Percentiles rank a stretch among this genome's conserved stretches.
Evolutionary conservation across 2,888 invertebrate genomes (phyloP).

Genomic region (Choreutis nemorana): DNA sequence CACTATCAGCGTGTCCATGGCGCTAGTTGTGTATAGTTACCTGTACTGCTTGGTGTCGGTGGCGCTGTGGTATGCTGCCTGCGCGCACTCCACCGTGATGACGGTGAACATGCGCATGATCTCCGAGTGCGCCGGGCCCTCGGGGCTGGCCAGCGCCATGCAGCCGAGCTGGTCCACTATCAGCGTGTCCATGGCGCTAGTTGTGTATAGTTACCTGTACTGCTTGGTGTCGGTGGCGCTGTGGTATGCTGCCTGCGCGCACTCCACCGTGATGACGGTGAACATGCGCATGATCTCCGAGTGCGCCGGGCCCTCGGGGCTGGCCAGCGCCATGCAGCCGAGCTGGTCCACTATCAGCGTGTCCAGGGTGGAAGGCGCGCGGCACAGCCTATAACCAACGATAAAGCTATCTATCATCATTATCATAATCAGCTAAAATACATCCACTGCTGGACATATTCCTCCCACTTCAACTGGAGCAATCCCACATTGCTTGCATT

Average conservation of each 20-base stretch:
- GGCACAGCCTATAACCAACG: conserved; percentile 88
- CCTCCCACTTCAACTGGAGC: too few relatives aligned
- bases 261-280: conserved; percentile 92
- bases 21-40: too few relatives aligned
- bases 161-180: conserved; percentile 98
- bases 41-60: conserved; percentile 53
- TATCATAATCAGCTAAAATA: too few relatives aligned
- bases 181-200: conserved; percentile 88
- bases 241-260: conserved; percentile 73
- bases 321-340: conserved; percentile 97
- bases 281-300: conserved; percentile 99
- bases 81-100: conserved; percentile 92
- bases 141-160: conserved; percentile 95
- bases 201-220: conserved; percentile 30
- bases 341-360: conserved; percentile 96
- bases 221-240: conserved; percentile 51
- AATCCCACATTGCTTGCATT: too few relatives aligned
- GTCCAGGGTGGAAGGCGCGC: conserved; percentile 91
- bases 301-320: conserved; percentile 83
- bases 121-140: conserved; percentile 86
- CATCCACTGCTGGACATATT: too few relatives aligned
- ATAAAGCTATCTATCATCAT: conserved; percentile 5
- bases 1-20: conserved; percentile 92
- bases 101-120: conserved; percentile 98
- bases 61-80: conserved; percentile 61